Conservation (phyloP, 2,888 invertebrate species). For the Lasiommata megera region DNA sequence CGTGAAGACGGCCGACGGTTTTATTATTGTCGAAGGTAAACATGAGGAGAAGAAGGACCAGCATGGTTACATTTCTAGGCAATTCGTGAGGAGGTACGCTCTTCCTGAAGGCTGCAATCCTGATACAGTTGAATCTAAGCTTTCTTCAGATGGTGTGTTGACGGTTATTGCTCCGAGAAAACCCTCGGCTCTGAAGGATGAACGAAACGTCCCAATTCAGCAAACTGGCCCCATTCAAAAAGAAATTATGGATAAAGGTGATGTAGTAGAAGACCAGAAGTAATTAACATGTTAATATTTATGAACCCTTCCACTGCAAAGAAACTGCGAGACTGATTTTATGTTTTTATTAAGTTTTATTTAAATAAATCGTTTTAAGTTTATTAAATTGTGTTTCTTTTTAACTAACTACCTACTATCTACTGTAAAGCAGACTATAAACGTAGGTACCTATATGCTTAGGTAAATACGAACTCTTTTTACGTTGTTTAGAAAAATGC, state of each 20-base stretch:
- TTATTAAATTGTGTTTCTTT: neutral
- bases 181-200: conserved; percentile 45
- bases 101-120: conserved; percentile 86
- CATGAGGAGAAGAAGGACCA: conserved; percentile 89
- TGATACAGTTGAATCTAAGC: conserved; percentile 83
- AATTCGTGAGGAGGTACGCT: conserved; percentile 86
- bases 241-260: conserved; percentile 43
- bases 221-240: conserved; percentile 58
- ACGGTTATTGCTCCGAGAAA: conserved; percentile 83
- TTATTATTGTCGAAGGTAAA: conserved; percentile 87
- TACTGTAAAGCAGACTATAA: no score
- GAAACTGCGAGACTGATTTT: conserved; percentile 24
- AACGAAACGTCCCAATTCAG: conserved; percentile 48
- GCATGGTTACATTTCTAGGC: conserved; percentile 86
- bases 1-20: conserved; percentile 87
- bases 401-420: neutral
- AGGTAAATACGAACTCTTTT: no score
- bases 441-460: no score
- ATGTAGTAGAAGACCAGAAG: conserved; percentile 12
- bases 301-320: neutral
- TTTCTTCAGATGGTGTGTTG: conserved; percentile 88
- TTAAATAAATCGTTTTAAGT: neutral
- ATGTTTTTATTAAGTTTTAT: neutral
- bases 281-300: neutral
- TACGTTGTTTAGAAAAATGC: no score